Evolutionary conservation across 2,113 vertebrate genomes (phyloP), one percentile per base, ranked within the genome.

Genomic region (Azemiops feae): DNA sequence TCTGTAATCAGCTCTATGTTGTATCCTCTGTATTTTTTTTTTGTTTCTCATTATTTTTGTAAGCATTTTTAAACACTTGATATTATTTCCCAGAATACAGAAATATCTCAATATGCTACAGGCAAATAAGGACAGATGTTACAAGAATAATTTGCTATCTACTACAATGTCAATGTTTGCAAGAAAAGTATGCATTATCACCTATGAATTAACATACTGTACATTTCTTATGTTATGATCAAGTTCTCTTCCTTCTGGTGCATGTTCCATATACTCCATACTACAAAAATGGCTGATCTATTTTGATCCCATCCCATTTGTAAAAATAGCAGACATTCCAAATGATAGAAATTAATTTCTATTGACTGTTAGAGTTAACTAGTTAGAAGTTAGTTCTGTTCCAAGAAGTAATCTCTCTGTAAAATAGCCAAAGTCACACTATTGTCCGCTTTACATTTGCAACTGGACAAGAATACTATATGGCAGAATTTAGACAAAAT

Each of bases 281-380:
- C 8, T 27, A 52, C 50, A 27, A 81, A 81, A 74, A 45, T 20
- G 9, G 22, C 39, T 55, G 14, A 12, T 11, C 23, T 45, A n/a
- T 69, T 64, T n/a, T 2, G 89, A 3, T 57, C 50, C 90, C 60
- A 60, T 89, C 6, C 20, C 90, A 34, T 74, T 50, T 43, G 57
- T 30, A 74, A 10, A 93, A 88, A 39, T 1, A 50, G 10, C 43
- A 6, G 60, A 52, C 0, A 57, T 16, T 74, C 47, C 0, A 0
- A 18, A 58, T 54, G 53, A 87, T 18, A 92, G 22, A 85, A 94
- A 43, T 25, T 87, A 93, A n/a, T 60, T 94, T 34, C 34, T 52
- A 14, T 69, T 69, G 12, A 69, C 16, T 16, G 30, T 69, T 34
- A 69, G 64, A 69, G 30, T 69, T n/a, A 69, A 34, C 30, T 85